Base-by-base conservation (phyloP, 2,113 vertebrate species). In the Engystomops pustulosus region DNA sequence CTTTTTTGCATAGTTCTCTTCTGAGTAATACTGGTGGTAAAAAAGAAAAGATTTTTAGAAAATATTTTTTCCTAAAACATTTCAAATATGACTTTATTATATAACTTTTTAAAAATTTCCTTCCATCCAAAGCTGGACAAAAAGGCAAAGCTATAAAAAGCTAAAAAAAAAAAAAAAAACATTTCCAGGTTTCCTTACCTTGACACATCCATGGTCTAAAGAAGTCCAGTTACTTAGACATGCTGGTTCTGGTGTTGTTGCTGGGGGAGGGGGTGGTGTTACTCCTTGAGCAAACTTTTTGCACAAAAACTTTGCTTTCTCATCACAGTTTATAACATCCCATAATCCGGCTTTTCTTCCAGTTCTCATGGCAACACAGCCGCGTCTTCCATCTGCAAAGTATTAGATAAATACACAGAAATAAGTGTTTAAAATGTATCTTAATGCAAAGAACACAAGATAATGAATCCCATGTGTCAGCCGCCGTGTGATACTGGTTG, bases 291-390 rank as follows among this genome's bases (percentile, higher is more conserved):
- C 97, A 88, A 87, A 90, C 20, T 93, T 88, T 86, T 98, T 97
- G 87, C 98, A 99, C 45, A 99, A 90, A 82, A 95, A 99, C 81
- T 98, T 99, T 85, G 95, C 92, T 67, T 95, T 96, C 77, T 90
- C 94, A 60, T 90, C 90, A 89, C 97, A 98, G 87, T 88, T 91
- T 86, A 96, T 85, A 58, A 99, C 92, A 88, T 98, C 96, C 98
- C 98, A 99, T 85, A 99, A 90, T 85, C 98, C 98, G 25, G 96
- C 97, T 60, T 93, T 89, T 55, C 87, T 81, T 44, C 97, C 97
- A 38, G 97, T 98, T 86, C 87, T 94, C 95, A 97, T 95, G 17
- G 94, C 96, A 82, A 98, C 94, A 0, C 98, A 99, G 30, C 98
- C 98, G 4, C 92, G 87, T 53, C 91, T 93, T 87, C 95, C 94